Conservation (phyloP, 2,113 vertebrate species). For the Tiliqua scincoides region DNA sequence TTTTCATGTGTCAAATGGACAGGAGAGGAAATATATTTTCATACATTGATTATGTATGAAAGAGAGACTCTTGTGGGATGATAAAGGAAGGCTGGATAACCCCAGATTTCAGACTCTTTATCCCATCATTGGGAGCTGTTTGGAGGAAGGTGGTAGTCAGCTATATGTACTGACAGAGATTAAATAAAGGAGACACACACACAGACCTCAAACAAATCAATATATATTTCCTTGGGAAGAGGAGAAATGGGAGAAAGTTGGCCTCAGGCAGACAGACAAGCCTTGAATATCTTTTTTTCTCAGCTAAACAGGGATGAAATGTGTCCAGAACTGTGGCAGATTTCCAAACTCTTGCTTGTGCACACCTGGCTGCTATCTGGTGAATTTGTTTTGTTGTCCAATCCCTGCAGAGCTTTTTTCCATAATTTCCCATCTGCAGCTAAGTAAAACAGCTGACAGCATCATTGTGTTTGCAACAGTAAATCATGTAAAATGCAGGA, state of each 20-base stretch:
- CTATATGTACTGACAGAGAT: neutral
- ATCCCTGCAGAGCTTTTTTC: neutral
- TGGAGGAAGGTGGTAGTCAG: no score
- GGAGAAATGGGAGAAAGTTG: neutral
- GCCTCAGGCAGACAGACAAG: neutral
- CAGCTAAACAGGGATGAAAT: neutral
- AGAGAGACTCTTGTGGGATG: no score
- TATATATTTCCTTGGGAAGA: neutral
- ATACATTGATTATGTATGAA: no score
- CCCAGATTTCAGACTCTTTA: no score
- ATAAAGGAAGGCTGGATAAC: no score
- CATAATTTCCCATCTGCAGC: neutral
- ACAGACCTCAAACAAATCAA: no score
- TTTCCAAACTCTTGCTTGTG: neutral
- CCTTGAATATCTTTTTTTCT: neutral
- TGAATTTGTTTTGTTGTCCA: neutral
- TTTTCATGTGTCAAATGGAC: no score
- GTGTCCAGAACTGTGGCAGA: neutral
- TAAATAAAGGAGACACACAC: neutral
- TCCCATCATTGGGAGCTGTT: no score
- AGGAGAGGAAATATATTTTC: neutral
- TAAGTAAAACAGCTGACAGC: slow-evolving; percentile 1
- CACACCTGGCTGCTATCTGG: neutral
- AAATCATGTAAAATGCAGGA: neutral
- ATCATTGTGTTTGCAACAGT: neutral